phyloP scores from a whole-genome alignment of 2,797 vertebrate species.

The Acipenser ruthenus region DNA sequence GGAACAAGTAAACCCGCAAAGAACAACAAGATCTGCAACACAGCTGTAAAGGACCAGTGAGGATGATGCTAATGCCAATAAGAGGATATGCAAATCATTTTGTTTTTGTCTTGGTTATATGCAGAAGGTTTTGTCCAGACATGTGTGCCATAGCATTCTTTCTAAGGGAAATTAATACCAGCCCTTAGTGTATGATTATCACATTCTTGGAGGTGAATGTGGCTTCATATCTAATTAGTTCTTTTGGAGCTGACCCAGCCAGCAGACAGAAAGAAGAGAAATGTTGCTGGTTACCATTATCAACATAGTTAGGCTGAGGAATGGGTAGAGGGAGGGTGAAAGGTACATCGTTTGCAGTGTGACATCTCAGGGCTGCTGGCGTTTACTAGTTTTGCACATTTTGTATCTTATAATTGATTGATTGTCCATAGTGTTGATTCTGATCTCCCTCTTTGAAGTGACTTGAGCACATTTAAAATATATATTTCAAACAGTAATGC shows the following conservation, averaged over 20 bases:
- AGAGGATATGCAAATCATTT: too few species aligned
- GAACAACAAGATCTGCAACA: too few species aligned
- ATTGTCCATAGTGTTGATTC: neutral
- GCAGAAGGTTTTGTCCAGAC: too few species aligned
- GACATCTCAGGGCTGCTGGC: neutral
- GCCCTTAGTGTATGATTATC: too few species aligned
- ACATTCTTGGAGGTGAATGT: neutral
- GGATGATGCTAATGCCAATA: too few species aligned
- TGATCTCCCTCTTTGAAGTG: neutral
- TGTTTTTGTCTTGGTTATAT: too few species aligned
- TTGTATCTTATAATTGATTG: neutral
- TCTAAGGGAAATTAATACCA: too few species aligned
- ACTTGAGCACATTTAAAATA: neutral
- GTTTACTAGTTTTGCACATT: neutral
- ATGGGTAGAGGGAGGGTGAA: neutral
- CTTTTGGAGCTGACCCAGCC: neutral
- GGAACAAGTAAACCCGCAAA: too few species aligned
- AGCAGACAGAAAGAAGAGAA: neutral
- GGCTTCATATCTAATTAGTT: neutral
- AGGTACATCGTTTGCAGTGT: neutral
- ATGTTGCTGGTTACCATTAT: neutral
- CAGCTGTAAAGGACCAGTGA: too few species aligned
- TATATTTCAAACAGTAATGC: too few species aligned
- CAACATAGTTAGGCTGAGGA: neutral
- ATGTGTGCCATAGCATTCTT: too few species aligned